A percentile compares a stretch with the other conserved stretches of the same genome.
These are phyloP conservation scores for Chrysocyon brachyurus DNA, from an alignment of 2,797 vertebrate genomes.

Conservation along the genomic window DNA sequence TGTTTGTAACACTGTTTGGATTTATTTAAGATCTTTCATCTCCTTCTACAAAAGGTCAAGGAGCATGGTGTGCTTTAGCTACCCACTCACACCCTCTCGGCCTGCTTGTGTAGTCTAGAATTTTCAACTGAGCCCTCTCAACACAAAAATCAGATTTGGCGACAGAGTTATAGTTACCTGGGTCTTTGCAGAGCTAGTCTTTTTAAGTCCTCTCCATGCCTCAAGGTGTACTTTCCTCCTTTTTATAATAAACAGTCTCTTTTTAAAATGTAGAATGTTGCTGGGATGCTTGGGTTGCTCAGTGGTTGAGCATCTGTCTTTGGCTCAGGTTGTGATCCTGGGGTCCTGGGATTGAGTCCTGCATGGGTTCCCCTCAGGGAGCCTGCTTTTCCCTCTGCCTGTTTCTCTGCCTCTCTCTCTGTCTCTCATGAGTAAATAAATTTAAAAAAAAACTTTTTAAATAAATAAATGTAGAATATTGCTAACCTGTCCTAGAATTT, in stretches of 20 bases:
- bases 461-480: neutral
- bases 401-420: too few species aligned
- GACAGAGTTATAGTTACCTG: neutral
- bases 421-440: too few species aligned
- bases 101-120: neutral
- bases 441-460: too few species aligned
- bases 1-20: neutral
- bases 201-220: neutral
- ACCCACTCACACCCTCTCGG: fast-evolving
- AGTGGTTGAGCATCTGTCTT: too few species aligned
- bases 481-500: neutral
- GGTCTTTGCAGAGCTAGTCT: neutral
- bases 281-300: too few species aligned
- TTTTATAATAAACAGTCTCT: neutral
- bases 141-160: neutral
- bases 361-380: too few species aligned
- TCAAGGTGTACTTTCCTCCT: neutral
- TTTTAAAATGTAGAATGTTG: neutral
- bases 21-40: neutral
- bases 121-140: neutral
- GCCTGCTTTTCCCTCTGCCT: too few species aligned
- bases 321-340: too few species aligned
- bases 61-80: fast-evolving
- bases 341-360: too few species aligned
- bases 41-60: neutral